phyloP scores from a whole-genome alignment of 2,888 invertebrate genomes.

The Buathra laborator region DNA sequence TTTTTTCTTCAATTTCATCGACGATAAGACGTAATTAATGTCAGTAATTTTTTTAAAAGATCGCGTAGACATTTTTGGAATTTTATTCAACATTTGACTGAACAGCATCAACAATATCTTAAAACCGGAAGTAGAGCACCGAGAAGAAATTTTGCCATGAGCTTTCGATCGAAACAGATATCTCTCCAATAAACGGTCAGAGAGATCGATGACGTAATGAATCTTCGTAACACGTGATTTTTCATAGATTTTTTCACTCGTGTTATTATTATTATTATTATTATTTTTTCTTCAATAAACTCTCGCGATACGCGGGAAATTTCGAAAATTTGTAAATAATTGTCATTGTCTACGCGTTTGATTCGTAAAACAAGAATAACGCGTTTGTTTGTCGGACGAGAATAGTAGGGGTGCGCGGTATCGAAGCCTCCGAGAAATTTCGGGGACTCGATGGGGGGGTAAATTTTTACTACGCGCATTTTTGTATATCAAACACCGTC shows the following conservation, averaged over 20 bases:
- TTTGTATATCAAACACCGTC: constrained; percentile 34
- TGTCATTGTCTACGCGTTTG: constrained; percentile 9
- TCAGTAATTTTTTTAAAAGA: too few species aligned
- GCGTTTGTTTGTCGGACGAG: constrained; percentile 9
- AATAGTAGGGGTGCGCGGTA: neutral
- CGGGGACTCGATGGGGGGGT: neutral
- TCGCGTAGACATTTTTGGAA: too few species aligned
- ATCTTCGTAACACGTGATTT: neutral
- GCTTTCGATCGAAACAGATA: constrained; percentile 7
- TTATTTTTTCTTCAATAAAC: constrained; percentile 3
- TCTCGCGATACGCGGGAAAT: constrained; percentile 4
- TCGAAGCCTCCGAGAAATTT: neutral
- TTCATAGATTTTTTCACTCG: neutral
- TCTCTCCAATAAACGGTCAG: neutral
- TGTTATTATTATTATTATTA: neutral
- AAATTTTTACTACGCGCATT: constrained; percentile 17
- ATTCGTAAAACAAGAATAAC: neutral
- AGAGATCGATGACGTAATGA: constrained; percentile 10
- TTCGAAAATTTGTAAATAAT: constrained; percentile 41
- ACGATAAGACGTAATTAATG: too few species aligned
- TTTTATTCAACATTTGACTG: neutral
- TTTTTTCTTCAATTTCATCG: too few species aligned
- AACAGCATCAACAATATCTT: neutral
- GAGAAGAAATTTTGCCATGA: constrained; percentile 42
- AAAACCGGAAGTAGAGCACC: neutral